phyloP scores from a whole-genome alignment of 2,888 invertebrate species.

The Mesoligia furuncula region DNA sequence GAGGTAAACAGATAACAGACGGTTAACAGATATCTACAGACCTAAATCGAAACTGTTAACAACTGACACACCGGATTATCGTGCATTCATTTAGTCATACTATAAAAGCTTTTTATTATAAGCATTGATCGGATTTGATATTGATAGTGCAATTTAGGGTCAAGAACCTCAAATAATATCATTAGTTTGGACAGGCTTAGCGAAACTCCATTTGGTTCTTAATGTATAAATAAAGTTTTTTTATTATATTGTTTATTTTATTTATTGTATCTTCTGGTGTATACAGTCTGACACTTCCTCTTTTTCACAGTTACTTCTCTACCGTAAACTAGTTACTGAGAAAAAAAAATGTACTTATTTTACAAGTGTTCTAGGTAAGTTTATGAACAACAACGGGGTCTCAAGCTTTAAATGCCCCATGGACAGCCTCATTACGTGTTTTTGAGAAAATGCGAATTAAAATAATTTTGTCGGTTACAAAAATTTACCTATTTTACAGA shows the following conservation, averaged over 20 bases:
- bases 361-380: neutral
- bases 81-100: neutral
- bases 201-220: neutral
- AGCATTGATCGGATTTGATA: neutral
- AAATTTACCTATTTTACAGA: neutral
- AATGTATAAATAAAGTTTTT: neutral
- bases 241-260: no score
- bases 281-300: neutral
- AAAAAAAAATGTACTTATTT: neutral
- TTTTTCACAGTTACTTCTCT: neutral
- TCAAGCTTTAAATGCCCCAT: neutral
- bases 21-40: neutral
- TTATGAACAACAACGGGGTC: neutral
- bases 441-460: neutral
- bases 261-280: neutral
- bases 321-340: neutral
- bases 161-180: neutral
- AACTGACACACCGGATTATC: neutral
- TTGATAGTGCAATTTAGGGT: neutral
- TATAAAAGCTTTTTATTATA: no score
- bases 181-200: neutral
- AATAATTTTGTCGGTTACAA: neutral
- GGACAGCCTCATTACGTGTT: neutral
- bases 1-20: neutral
- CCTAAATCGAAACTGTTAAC: neutral